Evolutionary conservation across 2,888 invertebrate genomes (phyloP).

Genomic region (Phortica okadai): DNA sequence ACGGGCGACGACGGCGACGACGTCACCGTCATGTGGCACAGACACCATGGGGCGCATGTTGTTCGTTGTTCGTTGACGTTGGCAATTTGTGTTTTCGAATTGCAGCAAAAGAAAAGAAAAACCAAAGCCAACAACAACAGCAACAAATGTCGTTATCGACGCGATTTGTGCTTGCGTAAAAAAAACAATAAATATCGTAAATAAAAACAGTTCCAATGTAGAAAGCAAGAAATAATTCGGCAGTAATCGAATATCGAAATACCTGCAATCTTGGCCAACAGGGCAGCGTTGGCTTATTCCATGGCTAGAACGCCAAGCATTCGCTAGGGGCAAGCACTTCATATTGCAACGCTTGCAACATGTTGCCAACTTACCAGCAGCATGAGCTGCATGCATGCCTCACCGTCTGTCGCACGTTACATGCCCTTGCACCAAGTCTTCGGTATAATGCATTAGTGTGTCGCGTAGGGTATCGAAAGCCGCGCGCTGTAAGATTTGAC

Average conservation of each 20-base stretch:
- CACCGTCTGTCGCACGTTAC: no score
- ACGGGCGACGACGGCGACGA: not conserved
- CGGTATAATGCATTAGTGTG: not conserved
- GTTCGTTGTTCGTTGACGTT: constrained; percentile 5
- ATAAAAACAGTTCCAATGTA: not conserved
- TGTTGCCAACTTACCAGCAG: no score
- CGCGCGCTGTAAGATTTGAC: not conserved
- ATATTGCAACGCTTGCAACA: no score
- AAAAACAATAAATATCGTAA: not conserved
- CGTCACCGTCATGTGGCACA: not conserved
- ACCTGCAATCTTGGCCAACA: no score
- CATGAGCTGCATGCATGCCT: no score
- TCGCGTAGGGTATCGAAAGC: not conserved
- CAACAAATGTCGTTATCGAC: not conserved
- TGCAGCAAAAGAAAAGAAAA: not conserved
- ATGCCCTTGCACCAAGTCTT: not conserved
- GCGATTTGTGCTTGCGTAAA: not conserved
- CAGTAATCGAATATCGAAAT: no score
- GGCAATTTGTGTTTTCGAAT: constrained; percentile 20
- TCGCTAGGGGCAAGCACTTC: no score
- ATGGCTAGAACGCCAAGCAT: no score
- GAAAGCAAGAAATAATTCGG: no score
- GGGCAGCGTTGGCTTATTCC: no score
- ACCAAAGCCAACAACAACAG: not conserved
- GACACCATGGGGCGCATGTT: constrained; percentile 20